These are phyloP conservation scores for Sinocyclocheilus maitianheensis DNA, from an alignment of 2,113 vertebrate genomes.

Conservation along the genomic window DNA sequence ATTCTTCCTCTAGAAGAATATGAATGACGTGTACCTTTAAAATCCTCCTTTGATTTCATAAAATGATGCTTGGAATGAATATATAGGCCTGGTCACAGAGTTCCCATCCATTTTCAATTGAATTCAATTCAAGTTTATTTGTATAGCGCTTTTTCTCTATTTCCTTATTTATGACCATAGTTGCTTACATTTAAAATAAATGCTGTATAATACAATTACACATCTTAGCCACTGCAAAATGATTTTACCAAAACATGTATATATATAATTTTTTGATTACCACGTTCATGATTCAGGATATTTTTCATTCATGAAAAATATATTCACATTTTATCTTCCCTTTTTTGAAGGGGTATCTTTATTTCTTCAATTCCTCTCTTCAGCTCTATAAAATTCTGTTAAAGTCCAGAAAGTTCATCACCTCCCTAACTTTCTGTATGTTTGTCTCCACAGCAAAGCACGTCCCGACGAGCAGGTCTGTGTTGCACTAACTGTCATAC, in stretches of 20 bases:
- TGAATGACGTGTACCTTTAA: neutral
- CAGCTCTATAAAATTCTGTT: neutral
- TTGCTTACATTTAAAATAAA: neutral
- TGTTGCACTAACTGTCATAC: slow-evolving; percentile 98
- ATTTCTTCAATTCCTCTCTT: neutral
- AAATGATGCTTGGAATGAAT: neutral
- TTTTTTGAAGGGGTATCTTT: neutral
- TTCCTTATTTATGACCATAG: neutral
- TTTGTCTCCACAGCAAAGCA: slow-evolving; percentile 75
- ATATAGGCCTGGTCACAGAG: neutral
- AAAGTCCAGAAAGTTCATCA: neutral
- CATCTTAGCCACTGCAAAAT: too few relatives aligned
- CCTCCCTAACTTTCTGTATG: neutral
- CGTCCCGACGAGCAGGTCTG: slow-evolving; percentile 87
- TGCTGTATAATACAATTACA: neutral
- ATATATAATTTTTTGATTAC: too few relatives aligned
- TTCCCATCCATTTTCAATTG: neutral
- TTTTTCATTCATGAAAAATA: too few relatives aligned
- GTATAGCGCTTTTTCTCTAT: too few relatives aligned
- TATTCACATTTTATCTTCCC: neutral
- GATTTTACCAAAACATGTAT: too few relatives aligned
- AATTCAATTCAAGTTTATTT: too few relatives aligned
- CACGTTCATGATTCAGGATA: too few relatives aligned
- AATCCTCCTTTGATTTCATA: neutral
- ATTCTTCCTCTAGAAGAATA: neutral